phyloP scores from a whole-genome alignment of 2,888 invertebrate species.

The Athrips mouffetella region DNA sequence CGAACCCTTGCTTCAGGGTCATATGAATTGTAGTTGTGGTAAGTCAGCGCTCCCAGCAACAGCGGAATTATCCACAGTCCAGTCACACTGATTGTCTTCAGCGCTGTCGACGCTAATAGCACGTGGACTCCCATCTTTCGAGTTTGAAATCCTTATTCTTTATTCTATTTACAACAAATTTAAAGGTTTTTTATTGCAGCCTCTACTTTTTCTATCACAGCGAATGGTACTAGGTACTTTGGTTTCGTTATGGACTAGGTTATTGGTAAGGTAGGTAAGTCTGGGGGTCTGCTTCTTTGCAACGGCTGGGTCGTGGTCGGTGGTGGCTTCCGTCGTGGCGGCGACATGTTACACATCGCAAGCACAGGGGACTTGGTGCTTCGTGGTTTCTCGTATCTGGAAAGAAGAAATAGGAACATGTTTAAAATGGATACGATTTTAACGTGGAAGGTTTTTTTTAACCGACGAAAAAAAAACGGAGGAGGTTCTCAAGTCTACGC shows the following conservation, averaged over 20 bases:
- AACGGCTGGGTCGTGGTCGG: slow-evolving; percentile 45
- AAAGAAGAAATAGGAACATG: slow-evolving; percentile 21
- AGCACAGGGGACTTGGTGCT: slow-evolving; percentile 29
- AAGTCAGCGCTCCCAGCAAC: slow-evolving; percentile 88
- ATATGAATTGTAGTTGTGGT: slow-evolving; percentile 86
- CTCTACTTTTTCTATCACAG: slow-evolving; percentile 34
- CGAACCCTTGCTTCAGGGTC: slow-evolving; percentile 89
- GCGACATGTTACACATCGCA: slow-evolving; percentile 64
- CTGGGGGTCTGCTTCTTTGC: slow-evolving; percentile 67
- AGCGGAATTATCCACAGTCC: slow-evolving; percentile 91
- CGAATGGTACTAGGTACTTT: slow-evolving; percentile 37
- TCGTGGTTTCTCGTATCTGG: slow-evolving; percentile 42
- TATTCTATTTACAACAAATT: slow-evolving; percentile 20
- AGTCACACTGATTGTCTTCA: slow-evolving; percentile 87
- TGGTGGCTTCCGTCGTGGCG: slow-evolving; percentile 42
- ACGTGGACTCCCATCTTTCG: slow-evolving; percentile 86
- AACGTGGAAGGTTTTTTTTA: too few species aligned
- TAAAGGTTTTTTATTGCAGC: slow-evolving; percentile 20
- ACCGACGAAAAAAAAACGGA: too few species aligned
- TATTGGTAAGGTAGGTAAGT: slow-evolving; percentile 39
- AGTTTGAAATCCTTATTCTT: slow-evolving; percentile 11
- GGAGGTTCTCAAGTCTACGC: too few species aligned
- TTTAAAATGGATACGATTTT: background rate
- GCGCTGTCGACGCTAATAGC: slow-evolving; percentile 85
- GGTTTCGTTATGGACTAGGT: slow-evolving; percentile 37